Conservation (phyloP, 1,140 invertebrate genomes). For the Heterodera schachtii region DNA sequence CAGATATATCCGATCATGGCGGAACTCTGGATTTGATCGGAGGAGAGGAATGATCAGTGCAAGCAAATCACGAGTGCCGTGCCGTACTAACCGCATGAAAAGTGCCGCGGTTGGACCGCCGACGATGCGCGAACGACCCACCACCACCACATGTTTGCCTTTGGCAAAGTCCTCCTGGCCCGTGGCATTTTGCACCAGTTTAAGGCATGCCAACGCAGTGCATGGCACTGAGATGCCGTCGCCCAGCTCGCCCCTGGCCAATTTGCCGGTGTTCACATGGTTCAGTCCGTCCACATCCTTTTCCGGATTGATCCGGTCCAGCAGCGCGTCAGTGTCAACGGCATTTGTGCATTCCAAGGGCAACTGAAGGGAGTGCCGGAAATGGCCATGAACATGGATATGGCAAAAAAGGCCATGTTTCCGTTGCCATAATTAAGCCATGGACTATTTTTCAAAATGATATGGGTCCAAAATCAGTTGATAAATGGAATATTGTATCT, state of each 20-base stretch:
- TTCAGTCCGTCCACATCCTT: conserved; percentile 65
- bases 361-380: conserved; percentile 42
- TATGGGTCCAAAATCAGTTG: no score
- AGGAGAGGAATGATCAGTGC: no score
- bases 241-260: conserved; percentile 59
- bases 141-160: conserved; percentile 85
- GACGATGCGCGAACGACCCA: conserved; percentile 95
- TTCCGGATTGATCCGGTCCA: conserved; percentile 55
- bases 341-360: conserved; percentile 55
- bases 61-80: not conserved
- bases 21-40: no score
- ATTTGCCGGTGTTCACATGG: conserved; percentile 47
- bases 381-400: no score
- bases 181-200: conserved; percentile 59
- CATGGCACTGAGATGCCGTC: conserved; percentile 51
- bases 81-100: conserved; percentile 79
- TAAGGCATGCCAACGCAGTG: conserved; percentile 62
- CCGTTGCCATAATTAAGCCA: no score
- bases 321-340: conserved; percentile 55
- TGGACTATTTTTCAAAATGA: no score
- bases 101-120: conserved; percentile 91
- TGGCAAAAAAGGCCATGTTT: no score
- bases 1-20: no score
- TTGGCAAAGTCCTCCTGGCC: conserved; percentile 71
- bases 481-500: no score